These are phyloP conservation scores for Drosophila siamana DNA, from an alignment of 2,888 invertebrate genomes.

Conservation along the genomic window DNA sequence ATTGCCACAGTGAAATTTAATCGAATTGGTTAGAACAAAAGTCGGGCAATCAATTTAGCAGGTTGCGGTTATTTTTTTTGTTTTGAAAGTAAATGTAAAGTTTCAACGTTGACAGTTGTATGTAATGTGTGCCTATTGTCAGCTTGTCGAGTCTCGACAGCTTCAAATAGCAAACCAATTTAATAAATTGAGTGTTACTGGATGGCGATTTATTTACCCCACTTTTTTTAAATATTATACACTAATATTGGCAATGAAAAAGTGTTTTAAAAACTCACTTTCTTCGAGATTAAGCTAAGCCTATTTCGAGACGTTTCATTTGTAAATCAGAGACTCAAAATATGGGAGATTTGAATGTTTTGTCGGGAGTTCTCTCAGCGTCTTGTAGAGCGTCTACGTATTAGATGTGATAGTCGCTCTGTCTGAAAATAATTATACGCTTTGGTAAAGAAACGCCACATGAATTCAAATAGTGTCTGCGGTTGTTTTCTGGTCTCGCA, in stretches of 20 bases:
- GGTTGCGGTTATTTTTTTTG: background rate
- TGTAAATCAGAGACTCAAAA: background rate
- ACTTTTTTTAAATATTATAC: no score
- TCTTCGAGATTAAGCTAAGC: no score
- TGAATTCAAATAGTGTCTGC: conserved; percentile 43
- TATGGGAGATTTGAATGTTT: background rate
- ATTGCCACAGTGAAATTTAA: background rate
- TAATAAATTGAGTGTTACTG: no score
- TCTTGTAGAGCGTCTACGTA: background rate
- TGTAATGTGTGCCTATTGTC: background rate
- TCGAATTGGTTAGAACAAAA: conserved; percentile 11
- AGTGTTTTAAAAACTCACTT: no score
- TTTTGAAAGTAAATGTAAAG: background rate
- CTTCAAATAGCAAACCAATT: no score
- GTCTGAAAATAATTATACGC: conserved; percentile 41
- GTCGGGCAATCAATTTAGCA: background rate
- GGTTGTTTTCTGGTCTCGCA: conserved; percentile 31
- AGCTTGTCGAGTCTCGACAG: background rate
- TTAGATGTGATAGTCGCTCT: conserved; percentile 11
- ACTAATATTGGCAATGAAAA: no score
- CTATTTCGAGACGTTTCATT: no score
- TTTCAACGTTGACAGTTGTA: conserved; percentile 20
- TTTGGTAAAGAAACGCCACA: conserved; percentile 42
- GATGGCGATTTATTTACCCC: no score
- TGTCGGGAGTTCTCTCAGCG: background rate